phyloP scores from a whole-genome alignment of 2,797 vertebrate genomes.

The Halcyon leucocephala region DNA sequence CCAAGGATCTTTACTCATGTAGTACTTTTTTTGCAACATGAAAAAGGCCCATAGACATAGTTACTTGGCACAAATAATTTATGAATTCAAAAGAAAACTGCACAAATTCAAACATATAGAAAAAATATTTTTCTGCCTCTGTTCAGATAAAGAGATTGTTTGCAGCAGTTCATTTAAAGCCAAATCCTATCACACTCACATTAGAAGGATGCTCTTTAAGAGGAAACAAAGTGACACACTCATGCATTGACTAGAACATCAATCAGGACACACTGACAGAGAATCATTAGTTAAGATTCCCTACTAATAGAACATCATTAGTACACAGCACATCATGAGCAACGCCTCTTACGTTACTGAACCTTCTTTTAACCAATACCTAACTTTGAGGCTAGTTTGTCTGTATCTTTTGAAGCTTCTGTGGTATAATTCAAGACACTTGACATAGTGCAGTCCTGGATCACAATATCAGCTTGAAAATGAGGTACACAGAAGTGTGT shows the following conservation, averaged over 20 bases:
- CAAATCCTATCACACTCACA: background rate
- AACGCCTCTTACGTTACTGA: background rate
- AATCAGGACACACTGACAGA: background rate
- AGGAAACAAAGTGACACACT: background rate
- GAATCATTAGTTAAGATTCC: background rate
- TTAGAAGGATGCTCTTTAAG: background rate
- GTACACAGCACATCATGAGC: background rate
- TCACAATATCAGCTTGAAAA: background rate
- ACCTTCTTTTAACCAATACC: background rate
- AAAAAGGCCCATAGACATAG: background rate
- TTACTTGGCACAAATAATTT: background rate
- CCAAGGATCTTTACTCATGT: background rate
- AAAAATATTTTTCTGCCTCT: background rate
- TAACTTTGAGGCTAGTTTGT: background rate
- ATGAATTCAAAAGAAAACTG: background rate
- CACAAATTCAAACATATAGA: background rate
- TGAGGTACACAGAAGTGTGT: background rate
- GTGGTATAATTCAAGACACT: background rate
- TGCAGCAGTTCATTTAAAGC: background rate
- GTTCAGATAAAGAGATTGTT: background rate
- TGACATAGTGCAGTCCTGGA: background rate
- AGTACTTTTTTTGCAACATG: background rate
- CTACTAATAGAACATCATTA: conserved; percentile 1
- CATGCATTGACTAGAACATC: background rate
- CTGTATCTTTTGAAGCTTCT: background rate